Evolutionary conservation across 2,113 vertebrate genomes (phyloP), one percentile per base, ranked within the genome.

Genomic region (Echinops telfairi): DNA sequence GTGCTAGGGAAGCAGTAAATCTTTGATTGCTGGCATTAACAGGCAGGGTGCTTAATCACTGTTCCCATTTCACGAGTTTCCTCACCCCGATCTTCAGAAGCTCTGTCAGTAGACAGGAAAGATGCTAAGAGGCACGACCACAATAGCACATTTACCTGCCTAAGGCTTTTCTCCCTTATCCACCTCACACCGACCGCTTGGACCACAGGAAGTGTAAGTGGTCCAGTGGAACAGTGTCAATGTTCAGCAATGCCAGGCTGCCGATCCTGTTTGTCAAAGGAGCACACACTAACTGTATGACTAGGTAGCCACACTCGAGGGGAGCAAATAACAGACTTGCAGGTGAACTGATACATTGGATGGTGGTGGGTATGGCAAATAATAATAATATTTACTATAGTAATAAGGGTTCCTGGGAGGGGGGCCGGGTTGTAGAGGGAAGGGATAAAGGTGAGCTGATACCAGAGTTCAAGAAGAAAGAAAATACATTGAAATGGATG

Each of bases 11-110:
- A 80, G 75, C 40, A 85, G 25, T 38, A 85, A 73, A 29, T n/a
- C 47, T 60, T 11, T 3, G 20, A 66, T 20, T 64, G 64, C 75
- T 73, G 64, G 53, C 4, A 11, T 19, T n/a, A 22, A 71, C 73
- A 57, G 5, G 47, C 31, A 83, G 71, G 12, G 73, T 17, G 19
- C 22, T 80, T 36, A 40, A 23, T 79, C 73, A 66, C 64, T 40
- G n/a, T 53, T 22, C 27, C 12, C 53, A 8, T 25, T 57, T 73
- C 80, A 31, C 31, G 20, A 80, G 75, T 70, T 79, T 33, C 73
- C 71, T 71, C n/a, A 80, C 77, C 60, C 90, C 40, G 9, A 62
- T 20, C 87, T 22, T 80, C 75, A 80, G 86, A 73, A 84, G 64
- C 73, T 83, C 23, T 47, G 36, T 36, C 81, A 71, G 47, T 17